Evolutionary conservation across 2,113 vertebrate species (phyloP), one percentile per base, ranked within the genome.

Genomic region (Castor canadensis): DNA sequence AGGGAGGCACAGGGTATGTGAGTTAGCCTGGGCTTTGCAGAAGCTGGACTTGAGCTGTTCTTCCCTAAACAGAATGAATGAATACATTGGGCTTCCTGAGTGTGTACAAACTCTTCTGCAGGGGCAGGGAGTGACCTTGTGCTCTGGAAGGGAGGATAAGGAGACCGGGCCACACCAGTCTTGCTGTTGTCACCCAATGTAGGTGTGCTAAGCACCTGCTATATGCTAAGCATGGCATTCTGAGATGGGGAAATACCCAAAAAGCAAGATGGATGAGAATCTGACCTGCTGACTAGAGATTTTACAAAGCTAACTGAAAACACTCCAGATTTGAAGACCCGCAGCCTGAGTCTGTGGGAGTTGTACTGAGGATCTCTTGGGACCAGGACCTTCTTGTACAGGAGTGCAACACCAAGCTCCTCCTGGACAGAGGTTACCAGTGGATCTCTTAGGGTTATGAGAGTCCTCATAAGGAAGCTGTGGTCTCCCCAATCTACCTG

Each of bases 121-220:
- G 32, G 22, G 69, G 43, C 4, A 22, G 1, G 10, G n/a, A 69
- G 71, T 35, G 13, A 3, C 9, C 58, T 10, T 47, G 13, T 28
- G 38, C 62, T n/a, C 6, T 6, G n/a, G 67, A 22, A 15, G 19
- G 12, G 16, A 26, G 72, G 35, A 30, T 1, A 19, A 43, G 30
- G 67, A 20, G 67, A 38, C 38, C 20, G 11, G 43, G 32, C 26
- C 40, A 30, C 30, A 40, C 49, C 49, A 32, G 30, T 22, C 2
- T 10, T n/a, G 40, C 35, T 11, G 40, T 35, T 24, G n/a, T 30
- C 32, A 49, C 12, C 56, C 1, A 5, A 35, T 9, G n/a, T 0
- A 19, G 7, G 3, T 12, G 1, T 24, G 30, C 4, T 40, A 28
- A 52, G 73, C 0, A 1, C 64, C 66, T 43, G 16, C 71, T 90